Base-by-base conservation (phyloP, 2,113 vertebrate species). In the Perca schrenkii region DNA sequence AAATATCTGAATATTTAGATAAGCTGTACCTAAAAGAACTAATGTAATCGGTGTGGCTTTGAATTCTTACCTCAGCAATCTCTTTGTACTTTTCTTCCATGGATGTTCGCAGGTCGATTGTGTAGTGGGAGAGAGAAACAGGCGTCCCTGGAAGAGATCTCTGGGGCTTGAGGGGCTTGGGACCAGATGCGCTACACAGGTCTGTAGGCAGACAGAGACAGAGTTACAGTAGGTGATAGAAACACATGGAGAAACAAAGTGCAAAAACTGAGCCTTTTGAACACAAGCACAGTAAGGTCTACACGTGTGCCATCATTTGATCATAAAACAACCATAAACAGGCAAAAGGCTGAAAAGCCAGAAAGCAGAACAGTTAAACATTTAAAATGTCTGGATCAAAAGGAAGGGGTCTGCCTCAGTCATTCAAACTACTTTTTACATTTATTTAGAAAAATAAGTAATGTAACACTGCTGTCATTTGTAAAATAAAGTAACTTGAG, bases 81-180 rank as follows among this genome's bases (percentile, higher is more conserved):
- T 98, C 98, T 94, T 98, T 99, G 95, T 96, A 98, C 77, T 98
- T 99, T 74, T 96, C 96, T 31, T 98, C 98, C 97, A 99, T 99
- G 84, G 97, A 98, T 54, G 97, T 97, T 56, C 96, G 96, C 83
- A 98, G 95, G 92, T 98, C 96, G 0, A 97, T 94, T 0, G 96
- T 96, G 84, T 95, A 95, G 50, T 97, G 96, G 79, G 96, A 95
- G 82, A 96, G 91, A 90, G 95, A 95, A 64, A 97, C 95, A 3
- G 97, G 95, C 0, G 96, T 96, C 72, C 96, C 97, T 0, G 97
- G 97, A 3, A 98, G 95, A 56, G 98, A 98, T 21, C 96, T 93
- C 63, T 97, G 96, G 0, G 97, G 93, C 86, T 97, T 96, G 75
- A 98, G 92, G 21, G 96, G 90, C 50, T 96, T 96, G n/a, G 92